These are phyloP conservation scores for Vesta saturnalis DNA, from an alignment of 2,888 invertebrate genomes.

Conservation along the genomic window DNA sequence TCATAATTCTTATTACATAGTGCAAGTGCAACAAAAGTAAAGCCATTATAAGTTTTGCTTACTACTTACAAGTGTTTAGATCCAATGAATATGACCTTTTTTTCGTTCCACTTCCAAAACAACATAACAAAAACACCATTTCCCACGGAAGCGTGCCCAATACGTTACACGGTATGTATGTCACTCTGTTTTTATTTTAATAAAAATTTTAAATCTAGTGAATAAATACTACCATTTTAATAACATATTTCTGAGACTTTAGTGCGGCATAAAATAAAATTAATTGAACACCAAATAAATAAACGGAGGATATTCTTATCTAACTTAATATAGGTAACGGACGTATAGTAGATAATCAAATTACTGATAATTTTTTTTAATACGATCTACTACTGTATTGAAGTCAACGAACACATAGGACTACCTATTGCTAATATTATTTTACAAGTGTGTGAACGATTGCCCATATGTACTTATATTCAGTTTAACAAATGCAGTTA, in stretches of 20 bases:
- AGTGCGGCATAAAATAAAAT: conserved; percentile 13
- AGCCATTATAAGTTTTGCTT: no score
- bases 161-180: neutral
- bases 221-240: conserved; percentile 4
- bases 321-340: neutral
- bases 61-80: conserved; percentile 7
- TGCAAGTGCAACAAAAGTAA: no score
- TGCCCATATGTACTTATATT: no score
- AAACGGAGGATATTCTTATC: neutral
- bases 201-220: neutral
- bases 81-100: neutral
- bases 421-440: neutral
- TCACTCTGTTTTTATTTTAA: neutral
- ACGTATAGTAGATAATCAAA: conserved; percentile 20
- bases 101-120: conserved; percentile 4
- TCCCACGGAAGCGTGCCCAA: neutral
- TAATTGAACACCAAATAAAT: conserved; percentile 16
- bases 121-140: conserved; percentile 20
- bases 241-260: conserved; percentile 3
- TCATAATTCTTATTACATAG: no score
- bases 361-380: conserved; percentile 9
- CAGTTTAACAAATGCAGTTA: no score
- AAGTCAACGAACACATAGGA: no score
- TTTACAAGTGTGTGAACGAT: no score
- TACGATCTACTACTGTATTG: neutral